Evolutionary conservation across 2,888 invertebrate genomes (phyloP).

Genomic region (Athripsodes cinereus): DNA sequence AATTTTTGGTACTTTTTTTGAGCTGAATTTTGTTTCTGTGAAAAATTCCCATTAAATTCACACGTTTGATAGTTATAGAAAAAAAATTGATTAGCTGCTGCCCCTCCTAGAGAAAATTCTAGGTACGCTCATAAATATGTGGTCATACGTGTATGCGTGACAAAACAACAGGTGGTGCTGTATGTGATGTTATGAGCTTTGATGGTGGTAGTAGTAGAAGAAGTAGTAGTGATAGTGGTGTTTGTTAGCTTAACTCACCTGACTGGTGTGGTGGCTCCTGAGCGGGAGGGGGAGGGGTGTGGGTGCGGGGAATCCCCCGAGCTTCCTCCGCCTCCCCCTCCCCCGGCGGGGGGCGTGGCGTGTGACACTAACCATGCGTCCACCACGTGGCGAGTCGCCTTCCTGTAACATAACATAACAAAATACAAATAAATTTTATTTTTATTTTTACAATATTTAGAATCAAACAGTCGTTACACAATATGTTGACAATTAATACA

Average conservation of each 20-base stretch:
- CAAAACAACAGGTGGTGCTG: background rate
- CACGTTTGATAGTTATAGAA: no score
- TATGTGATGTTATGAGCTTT: background rate
- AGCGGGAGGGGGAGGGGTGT: constrained; percentile 57
- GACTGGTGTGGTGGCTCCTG: constrained; percentile 90
- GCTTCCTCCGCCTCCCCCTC: constrained; percentile 49
- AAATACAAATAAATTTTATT: no score
- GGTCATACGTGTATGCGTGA: no score
- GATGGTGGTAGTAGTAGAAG: background rate
- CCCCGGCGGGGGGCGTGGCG: constrained; percentile 65
- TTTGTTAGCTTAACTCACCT: constrained; percentile 44
- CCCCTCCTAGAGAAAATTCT: no score
- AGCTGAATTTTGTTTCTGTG: no score
- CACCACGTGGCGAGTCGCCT: constrained; percentile 87
- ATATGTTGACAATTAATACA: no score
- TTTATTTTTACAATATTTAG: no score
- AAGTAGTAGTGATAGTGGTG: background rate
- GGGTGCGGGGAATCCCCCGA: constrained; percentile 35
- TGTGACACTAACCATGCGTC: constrained; percentile 91
- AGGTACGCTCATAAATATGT: no score
- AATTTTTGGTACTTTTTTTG: no score
- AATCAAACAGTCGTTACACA: no score
- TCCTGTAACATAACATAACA: constrained; percentile 59
- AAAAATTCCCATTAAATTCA: no score
- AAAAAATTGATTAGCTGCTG: no score